A percentile compares a stretch with the other conserved stretches of the same genome.
Conservation (phyloP, 2,888 invertebrate genomes). For the Heteropelma amictum region DNA sequence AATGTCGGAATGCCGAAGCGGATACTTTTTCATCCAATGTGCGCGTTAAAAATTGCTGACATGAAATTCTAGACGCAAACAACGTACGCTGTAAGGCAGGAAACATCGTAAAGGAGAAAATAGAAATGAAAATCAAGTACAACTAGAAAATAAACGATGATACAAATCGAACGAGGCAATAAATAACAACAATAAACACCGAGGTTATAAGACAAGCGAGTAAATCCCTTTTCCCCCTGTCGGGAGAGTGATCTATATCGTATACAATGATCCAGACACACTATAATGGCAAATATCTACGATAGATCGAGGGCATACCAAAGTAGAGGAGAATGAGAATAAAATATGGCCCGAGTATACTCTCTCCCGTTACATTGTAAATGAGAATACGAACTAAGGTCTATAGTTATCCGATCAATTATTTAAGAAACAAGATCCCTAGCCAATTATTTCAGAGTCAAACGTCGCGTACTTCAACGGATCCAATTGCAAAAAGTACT, state of each 20-base stretch:
- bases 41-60: too few relatives aligned
- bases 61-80: too few relatives aligned
- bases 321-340: slow-evolving; percentile 19
- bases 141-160: slow-evolving; percentile 42
- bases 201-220: slow-evolving; percentile 56
- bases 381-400: slow-evolving; percentile 32
- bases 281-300: slow-evolving; percentile 27
- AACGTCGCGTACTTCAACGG: too few relatives aligned
- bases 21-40: too few relatives aligned
- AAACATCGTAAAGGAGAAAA: slow-evolving; percentile 1
- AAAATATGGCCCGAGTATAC: slow-evolving; percentile 52
- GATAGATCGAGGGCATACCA: slow-evolving; percentile 31
- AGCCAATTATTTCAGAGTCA: slow-evolving; percentile 57
- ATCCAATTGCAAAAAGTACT: background rate
- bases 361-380: slow-evolving; percentile 44
- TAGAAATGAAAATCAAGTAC: background rate
- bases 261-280: slow-evolving; percentile 12
- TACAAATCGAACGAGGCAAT: slow-evolving; percentile 61
- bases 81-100: too few relatives aligned
- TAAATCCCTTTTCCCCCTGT: slow-evolving; percentile 22
- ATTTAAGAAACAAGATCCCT: slow-evolving; percentile 59
- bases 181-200: slow-evolving; percentile 65
- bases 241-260: slow-evolving; percentile 9
- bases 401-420: slow-evolving; percentile 64
- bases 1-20: too few relatives aligned